Evolutionary conservation across 2,888 invertebrate genomes (phyloP), one percentile per base, ranked within the genome.

Genomic region (Mystacides longicornis): DNA sequence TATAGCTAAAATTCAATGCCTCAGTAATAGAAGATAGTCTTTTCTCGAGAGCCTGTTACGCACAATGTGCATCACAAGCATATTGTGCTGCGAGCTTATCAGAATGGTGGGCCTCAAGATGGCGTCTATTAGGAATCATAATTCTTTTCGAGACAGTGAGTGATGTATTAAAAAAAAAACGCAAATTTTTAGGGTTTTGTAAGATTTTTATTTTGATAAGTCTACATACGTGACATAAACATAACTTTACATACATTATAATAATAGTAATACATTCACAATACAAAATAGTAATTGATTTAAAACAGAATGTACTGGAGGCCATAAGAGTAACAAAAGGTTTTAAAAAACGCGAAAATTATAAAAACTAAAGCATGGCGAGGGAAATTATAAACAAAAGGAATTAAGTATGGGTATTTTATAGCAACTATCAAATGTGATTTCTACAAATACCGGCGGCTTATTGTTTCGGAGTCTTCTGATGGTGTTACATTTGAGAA

Each of bases 121-220:
- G n/a, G n/a, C n/a, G n/a, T n/a, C n/a, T n/a, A n/a, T n/a, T n/a
- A n/a, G n/a, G n/a, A n/a, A n/a, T n/a, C n/a, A n/a, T n/a, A n/a
- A n/a, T n/a, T n/a, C n/a, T n/a, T n/a, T n/a, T n/a, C n/a, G n/a
- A n/a, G n/a, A n/a, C n/a, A n/a, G n/a, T n/a, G n/a, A n/a, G n/a
- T n/a, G n/a, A n/a, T n/a, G n/a, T n/a, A n/a, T n/a, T n/a, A n/a
- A n/a, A n/a, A n/a, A n/a, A n/a, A n/a, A n/a, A n/a, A n/a, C n/a
- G n/a, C n/a, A n/a, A n/a, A n/a, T n/a, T n/a, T n/a, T n/a, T 27
- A 27, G n/a, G n/a, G 27, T 37, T 14, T 37, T 37, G 14, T 3
- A 37, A 37, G 37, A 37, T 14, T n/a, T 37, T 37, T 37, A 37
- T 37, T 37, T 37, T 37, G 37, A 37, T 37, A 37, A 37, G 16